Percentiles rank a stretch among this genome's conserved stretches.
phyloP scores from a whole-genome alignment of 1,140 invertebrate species.

The Pseudobourletiella spinata region DNA sequence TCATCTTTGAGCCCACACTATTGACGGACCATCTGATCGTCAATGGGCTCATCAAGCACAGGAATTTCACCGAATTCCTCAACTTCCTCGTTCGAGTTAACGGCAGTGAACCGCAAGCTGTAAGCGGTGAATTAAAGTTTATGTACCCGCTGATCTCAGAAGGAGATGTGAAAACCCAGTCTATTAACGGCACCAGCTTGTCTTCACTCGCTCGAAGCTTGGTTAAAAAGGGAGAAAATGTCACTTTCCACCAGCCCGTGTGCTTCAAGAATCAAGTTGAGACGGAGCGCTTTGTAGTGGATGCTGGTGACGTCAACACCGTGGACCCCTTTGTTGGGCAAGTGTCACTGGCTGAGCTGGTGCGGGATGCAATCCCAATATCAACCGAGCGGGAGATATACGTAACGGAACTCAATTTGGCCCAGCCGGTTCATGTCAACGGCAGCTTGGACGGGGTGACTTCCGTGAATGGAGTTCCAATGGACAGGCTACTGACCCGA shows the following conservation, averaged over 20 bases:
- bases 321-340: background rate
- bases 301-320: background rate
- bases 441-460: background rate
- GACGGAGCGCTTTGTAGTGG: background rate
- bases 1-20: background rate
- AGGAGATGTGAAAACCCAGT: background rate
- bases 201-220: background rate
- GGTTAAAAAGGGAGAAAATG: background rate
- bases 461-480: slow-evolving; percentile 13
- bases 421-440: no score
- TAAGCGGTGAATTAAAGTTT: background rate
- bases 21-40: background rate
- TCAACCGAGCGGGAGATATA: background rate
- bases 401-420: slow-evolving; percentile 11
- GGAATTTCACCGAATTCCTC: background rate
- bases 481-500: background rate
- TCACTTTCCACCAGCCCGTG: background rate
- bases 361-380: background rate
- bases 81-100: background rate
- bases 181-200: background rate
- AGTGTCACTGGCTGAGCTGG: background rate
- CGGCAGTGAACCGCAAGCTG: background rate
- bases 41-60: background rate
- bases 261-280: background rate
- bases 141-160: background rate